Conservation (phyloP, 2,888 invertebrate species). For the Byasa hedistus region DNA sequence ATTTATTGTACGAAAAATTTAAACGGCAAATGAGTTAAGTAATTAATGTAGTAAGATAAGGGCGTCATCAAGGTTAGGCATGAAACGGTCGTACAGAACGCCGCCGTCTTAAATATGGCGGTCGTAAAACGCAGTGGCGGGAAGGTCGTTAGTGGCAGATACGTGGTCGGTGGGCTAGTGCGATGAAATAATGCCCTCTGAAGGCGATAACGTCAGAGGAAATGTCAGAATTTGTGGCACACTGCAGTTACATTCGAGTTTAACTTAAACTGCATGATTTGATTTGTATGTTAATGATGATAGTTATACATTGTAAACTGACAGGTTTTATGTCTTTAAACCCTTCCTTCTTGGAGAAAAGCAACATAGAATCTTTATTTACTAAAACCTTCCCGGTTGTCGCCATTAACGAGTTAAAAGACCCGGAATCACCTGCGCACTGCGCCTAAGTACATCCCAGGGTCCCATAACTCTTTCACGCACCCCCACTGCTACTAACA, state of each 20-base stretch:
- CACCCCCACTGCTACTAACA: no score
- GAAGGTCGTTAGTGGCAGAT: slow-evolving; percentile 32
- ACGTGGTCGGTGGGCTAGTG: slow-evolving; percentile 28
- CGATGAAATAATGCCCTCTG: slow-evolving; percentile 29
- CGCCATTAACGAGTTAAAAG: no score
- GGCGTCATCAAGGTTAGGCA: slow-evolving; percentile 24
- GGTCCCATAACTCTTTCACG: no score
- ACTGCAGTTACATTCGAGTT: slow-evolving; percentile 12
- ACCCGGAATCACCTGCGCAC: no score
- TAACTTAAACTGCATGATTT: slow-evolving; percentile 9
- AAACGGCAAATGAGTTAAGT: slow-evolving; percentile 1
- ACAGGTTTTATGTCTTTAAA: no score
- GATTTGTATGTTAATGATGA: slow-evolving; percentile 3
- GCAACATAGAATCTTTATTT: no score
- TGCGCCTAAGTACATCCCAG: no score
- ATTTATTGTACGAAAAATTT: no score
- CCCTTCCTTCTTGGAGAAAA: no score
- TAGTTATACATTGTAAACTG: no score
- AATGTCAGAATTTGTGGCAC: slow-evolving; percentile 22
- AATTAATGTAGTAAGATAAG: slow-evolving; percentile 18
- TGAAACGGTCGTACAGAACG: slow-evolving; percentile 6
- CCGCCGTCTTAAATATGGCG: slow-evolving; percentile 37
- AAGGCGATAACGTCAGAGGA: slow-evolving; percentile 24
- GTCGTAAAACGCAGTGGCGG: slow-evolving; percentile 36
- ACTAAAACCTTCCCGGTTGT: no score